Base-by-base conservation (phyloP, 1,140 invertebrate genomes). In the Phortica variegata region DNA sequence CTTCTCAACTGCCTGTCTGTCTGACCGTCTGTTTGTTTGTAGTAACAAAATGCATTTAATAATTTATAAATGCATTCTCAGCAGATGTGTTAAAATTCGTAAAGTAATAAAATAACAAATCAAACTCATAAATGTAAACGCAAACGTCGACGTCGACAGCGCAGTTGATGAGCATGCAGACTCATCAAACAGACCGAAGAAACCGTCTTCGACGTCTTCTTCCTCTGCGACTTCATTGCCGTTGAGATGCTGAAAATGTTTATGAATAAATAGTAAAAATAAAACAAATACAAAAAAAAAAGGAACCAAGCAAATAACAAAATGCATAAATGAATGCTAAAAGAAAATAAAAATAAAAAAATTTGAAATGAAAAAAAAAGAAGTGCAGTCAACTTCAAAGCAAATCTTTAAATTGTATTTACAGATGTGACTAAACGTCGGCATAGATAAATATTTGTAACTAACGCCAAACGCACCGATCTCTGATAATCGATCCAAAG, bases 71-170 rank as follows among this genome's bases (percentile, higher is more conserved):
- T 73, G 70, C 65, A 73, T 73, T 63, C 57, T 52, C 58, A 65
- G 60, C 69, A 73, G 69, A 73, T 73, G 70, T 73, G 70, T 73
- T 73, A 73, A 73, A 73, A 73, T 73, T 73, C 65, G 70, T 73
- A 73, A 65, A 73, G 70, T 73, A 73, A 73, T 73, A 73, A 73
- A 73, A 65, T 65, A 69, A 65, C 65, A 68, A 68, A 68, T 68
- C 63, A 69, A 68, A 63, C 56, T 68, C 61, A 56, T 49, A 51
- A 43, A 40, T 45, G 39, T 36, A 43, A 46, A 47, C 13, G 4
- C 29, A 39, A 42, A 42, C 57, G 55, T 36, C 48, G 47, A 58
- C 54, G 32, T 16, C 42, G 44, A 43, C 15, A 34, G 8, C 16
- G n/a, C 9, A 34, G 40, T 4, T 10, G 57, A 61, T 36, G 45